Evolutionary conservation across 2,113 vertebrate genomes (phyloP).

Genomic region (Lethenteron reissneri): DNA sequence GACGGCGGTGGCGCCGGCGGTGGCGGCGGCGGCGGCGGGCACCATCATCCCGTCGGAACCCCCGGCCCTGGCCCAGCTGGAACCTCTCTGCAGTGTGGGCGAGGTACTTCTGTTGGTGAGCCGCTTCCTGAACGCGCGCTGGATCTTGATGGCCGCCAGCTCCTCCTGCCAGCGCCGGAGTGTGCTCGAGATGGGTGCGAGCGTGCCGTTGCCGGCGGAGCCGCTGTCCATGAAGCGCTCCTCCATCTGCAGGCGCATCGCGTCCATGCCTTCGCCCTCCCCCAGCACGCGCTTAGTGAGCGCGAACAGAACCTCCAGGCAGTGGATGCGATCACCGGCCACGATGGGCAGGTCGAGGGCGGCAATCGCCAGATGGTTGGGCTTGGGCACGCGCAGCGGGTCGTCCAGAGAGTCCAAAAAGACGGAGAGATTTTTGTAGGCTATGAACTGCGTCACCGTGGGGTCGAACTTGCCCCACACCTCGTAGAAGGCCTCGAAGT

Average conservation of each 20-base stretch:
- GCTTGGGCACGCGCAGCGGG: neutral
- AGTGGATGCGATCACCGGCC: conserved; percentile 3
- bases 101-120: neutral
- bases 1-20: too few relatives aligned
- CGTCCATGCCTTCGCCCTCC: conserved; percentile 1
- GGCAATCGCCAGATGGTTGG: neutral
- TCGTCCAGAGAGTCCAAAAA: neutral
- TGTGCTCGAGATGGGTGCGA: neutral
- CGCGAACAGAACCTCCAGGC: neutral
- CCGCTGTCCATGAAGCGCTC: neutral
- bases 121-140: conserved; percentile 2
- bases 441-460: neutral
- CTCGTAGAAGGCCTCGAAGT: neutral
- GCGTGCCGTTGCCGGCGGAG: neutral
- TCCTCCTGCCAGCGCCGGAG: neutral
- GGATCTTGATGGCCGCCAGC: neutral
- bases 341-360: neutral
- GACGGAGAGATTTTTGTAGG: neutral
- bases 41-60: too few relatives aligned
- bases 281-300: conserved; percentile 1
- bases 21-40: too few relatives aligned
- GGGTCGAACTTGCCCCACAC: neutral
- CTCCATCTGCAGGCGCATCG: neutral
- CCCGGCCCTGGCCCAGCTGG: too few relatives aligned
- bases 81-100: too few relatives aligned